These are phyloP conservation scores for Bungarus multicinctus DNA, from an alignment of 2,113 vertebrate species.

Conservation along the genomic window DNA sequence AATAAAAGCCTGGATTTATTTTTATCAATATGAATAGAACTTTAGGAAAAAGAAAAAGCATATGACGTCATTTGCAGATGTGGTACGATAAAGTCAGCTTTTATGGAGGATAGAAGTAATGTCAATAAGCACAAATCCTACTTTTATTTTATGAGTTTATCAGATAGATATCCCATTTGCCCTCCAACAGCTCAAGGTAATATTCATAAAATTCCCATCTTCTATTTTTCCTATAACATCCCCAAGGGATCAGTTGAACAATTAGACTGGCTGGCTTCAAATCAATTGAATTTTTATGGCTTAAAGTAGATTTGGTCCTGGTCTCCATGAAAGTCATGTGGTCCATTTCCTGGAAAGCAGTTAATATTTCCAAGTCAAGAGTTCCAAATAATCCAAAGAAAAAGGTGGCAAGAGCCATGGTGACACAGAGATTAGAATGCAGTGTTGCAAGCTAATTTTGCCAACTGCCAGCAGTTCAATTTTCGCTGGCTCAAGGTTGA, in stretches of 20 bases:
- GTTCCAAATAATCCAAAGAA: neutral
- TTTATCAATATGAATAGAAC: neutral
- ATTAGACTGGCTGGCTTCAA: neutral
- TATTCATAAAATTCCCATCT: neutral
- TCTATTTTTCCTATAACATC: neutral
- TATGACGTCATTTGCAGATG: neutral
- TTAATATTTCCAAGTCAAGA: neutral
- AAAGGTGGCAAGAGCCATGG: neutral
- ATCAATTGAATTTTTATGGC: neutral
- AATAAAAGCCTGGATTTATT: too few relatives aligned
- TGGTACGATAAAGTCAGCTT: neutral
- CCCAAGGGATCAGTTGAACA: neutral
- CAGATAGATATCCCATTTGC: neutral
- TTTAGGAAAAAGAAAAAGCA: neutral
- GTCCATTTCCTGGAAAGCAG: neutral
- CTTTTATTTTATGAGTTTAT: neutral
- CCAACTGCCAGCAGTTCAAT: too few relatives aligned
- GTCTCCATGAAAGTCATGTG: neutral
- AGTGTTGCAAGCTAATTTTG: too few relatives aligned
- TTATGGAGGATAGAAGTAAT: neutral
- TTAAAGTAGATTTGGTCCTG: neutral
- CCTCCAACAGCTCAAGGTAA: neutral
- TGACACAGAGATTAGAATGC: too few relatives aligned
- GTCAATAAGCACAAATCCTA: neutral
- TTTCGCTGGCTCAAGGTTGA: too few relatives aligned